phyloP scores from a whole-genome alignment of 1,140 invertebrate species.

The Drosophila novamexicana region DNA sequence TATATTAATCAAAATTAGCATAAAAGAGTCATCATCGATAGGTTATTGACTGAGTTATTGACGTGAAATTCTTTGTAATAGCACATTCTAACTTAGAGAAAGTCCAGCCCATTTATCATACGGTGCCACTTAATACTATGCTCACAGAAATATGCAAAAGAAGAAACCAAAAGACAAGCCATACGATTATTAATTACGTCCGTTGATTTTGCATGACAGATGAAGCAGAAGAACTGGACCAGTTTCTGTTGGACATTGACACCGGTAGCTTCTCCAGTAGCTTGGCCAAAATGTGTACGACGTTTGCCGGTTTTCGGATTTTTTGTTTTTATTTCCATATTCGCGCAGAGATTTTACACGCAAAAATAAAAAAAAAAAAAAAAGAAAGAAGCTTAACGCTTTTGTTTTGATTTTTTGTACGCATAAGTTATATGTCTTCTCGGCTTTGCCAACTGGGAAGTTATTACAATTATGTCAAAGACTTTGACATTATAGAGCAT shows the following conservation, averaged over 20 bases:
- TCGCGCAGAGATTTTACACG: conserved; percentile 36
- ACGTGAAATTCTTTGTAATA: not conserved
- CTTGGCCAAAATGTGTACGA: not conserved
- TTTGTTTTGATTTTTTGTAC: conserved; percentile 47
- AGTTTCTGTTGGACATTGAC: conserved; percentile 52
- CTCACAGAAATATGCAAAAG: conserved; percentile 34
- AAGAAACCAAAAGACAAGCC: conserved; percentile 31
- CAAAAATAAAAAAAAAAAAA: not conserved
- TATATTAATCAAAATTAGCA: conserved; percentile 3
- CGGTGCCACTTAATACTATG: conserved; percentile 20
- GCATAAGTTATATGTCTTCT: conserved; percentile 19
- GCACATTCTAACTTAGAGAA: conserved; percentile 10
- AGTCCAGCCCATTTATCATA: conserved; percentile 39
- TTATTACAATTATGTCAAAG: not conserved
- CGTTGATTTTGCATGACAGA: conserved; percentile 35
- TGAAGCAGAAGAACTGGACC: conserved; percentile 46
- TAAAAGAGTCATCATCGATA: conserved; percentile 3
- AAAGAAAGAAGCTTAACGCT: conserved; percentile 22
- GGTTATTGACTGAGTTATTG: conserved; percentile 2
- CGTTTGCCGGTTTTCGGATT: conserved; percentile 33
- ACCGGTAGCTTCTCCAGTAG: conserved; percentile 21
- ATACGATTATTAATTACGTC: conserved; percentile 44
- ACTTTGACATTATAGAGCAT: conserved; percentile 7
- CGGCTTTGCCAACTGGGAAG: not conserved
- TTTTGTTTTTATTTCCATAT: conserved; percentile 59